These are phyloP conservation scores for Morphnarchus princeps DNA, from an alignment of 2,113 vertebrate species.

Conservation along the genomic window DNA sequence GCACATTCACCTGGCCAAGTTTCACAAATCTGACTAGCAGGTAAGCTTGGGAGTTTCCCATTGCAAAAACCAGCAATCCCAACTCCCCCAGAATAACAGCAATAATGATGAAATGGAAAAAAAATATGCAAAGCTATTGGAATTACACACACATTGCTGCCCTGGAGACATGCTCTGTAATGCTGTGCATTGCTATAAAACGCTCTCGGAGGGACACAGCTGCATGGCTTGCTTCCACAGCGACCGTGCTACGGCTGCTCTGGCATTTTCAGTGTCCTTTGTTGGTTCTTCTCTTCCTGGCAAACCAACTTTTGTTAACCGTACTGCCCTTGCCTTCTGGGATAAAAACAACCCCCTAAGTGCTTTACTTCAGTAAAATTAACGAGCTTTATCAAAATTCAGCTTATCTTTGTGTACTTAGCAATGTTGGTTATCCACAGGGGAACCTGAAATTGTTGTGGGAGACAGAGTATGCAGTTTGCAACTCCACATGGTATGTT, in stretches of 20 bases:
- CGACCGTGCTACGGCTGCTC: rapidly evolving
- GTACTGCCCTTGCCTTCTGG: not conserved
- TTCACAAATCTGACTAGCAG: not conserved
- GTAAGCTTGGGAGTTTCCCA: not conserved
- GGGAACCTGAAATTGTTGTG: not conserved
- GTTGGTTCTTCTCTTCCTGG: not conserved
- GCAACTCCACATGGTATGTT: not conserved
- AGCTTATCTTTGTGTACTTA: not conserved
- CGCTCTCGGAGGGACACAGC: not conserved
- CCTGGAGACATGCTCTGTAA: not conserved
- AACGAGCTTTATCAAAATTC: not conserved
- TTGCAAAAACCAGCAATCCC: not conserved
- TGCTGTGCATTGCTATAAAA: too few relatives aligned
- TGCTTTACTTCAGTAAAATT: not conserved
- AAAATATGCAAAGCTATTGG: not conserved
- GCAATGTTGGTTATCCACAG: not conserved
- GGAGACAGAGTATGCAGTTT: not conserved
- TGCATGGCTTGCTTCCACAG: not conserved
- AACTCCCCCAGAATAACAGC: too few relatives aligned
- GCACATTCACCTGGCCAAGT: not conserved
- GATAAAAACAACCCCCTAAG: not conserved
- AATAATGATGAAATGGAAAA: not conserved
- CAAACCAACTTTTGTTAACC: not conserved
- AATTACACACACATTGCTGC: rapidly evolving
- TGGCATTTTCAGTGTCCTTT: not conserved